phyloP scores from a whole-genome alignment of 1,140 invertebrate species.

The Pollicipes pollicipes region DNA sequence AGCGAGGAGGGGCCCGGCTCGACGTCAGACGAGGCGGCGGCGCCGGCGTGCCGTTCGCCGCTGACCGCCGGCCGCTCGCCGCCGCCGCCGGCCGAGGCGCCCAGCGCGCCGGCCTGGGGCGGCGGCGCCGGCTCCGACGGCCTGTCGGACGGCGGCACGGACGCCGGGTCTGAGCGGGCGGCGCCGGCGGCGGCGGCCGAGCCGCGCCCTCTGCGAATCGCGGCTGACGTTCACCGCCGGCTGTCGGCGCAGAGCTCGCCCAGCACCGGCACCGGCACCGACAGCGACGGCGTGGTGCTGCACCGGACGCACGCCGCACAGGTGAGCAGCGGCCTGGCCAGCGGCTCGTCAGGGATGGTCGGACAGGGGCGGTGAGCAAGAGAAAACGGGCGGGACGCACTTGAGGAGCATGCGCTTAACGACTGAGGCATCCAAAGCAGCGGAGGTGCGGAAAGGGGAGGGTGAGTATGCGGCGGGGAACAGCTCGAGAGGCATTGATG shows the following conservation, averaged over 20 bases:
- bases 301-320: neutral
- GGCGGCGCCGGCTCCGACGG: neutral
- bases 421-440: too few species aligned
- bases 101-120: neutral
- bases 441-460: too few species aligned
- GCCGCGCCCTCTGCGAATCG: neutral
- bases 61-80: neutral
- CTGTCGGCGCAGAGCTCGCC: neutral
- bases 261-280: neutral
- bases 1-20: neutral
- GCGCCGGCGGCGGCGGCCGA: too few species aligned
- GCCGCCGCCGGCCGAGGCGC: too few species aligned
- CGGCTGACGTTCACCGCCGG: neutral
- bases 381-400: too few species aligned
- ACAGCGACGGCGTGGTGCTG: neutral
- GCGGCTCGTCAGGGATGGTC: too few species aligned
- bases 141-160: neutral
- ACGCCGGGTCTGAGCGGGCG: too few species aligned
- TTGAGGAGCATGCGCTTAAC: too few species aligned
- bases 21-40: too few species aligned
- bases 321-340: neutral
- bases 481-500: too few species aligned
- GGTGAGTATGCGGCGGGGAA: too few species aligned
- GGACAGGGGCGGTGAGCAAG: too few species aligned
- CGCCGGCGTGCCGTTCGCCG: neutral